Conservation (phyloP, 2,888 invertebrate genomes). For the Mimas tiliae region DNA sequence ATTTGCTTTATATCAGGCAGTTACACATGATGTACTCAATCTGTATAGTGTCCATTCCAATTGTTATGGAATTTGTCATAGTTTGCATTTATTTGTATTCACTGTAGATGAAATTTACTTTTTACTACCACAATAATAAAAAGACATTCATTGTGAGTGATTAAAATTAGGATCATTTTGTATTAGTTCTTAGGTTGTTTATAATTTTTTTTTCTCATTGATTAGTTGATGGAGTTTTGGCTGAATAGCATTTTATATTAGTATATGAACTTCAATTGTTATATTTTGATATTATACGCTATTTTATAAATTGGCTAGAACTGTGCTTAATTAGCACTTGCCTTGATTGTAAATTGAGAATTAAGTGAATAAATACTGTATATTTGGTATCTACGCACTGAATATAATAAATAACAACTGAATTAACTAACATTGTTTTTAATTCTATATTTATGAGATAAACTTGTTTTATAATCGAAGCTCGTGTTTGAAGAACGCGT, state of each 20-base stretch:
- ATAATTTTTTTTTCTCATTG: neutral
- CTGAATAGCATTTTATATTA: slow-evolving; percentile 7
- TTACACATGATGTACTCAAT: too few relatives aligned
- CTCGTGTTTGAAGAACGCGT: slow-evolving; percentile 8
- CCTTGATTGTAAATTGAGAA: slow-evolving; percentile 18
- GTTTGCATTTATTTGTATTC: slow-evolving; percentile 18
- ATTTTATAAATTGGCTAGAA: slow-evolving; percentile 11
- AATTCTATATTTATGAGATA: slow-evolving; percentile 15
- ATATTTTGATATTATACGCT: slow-evolving; percentile 21
- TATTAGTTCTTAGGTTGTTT: slow-evolving; percentile 14
- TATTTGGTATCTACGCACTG: neutral
- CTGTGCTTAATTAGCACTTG: slow-evolving; percentile 4
- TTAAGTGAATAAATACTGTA: neutral
- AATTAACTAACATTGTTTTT: slow-evolving; percentile 18
- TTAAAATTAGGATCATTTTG: neutral
- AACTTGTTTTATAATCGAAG: neutral
- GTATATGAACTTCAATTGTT: slow-evolving; percentile 14
- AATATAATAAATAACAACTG: slow-evolving; percentile 12
- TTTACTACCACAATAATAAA: neutral
- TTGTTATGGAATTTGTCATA: neutral
- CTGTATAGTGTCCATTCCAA: slow-evolving; percentile 12
- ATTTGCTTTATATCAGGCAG: neutral
- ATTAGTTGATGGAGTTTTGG: slow-evolving; percentile 6
- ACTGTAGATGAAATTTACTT: slow-evolving; percentile 4
- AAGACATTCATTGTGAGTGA: slow-evolving; percentile 18